phyloP scores from a whole-genome alignment of 2,888 invertebrate species.

The Scaptomyza cyrtandrae region DNA sequence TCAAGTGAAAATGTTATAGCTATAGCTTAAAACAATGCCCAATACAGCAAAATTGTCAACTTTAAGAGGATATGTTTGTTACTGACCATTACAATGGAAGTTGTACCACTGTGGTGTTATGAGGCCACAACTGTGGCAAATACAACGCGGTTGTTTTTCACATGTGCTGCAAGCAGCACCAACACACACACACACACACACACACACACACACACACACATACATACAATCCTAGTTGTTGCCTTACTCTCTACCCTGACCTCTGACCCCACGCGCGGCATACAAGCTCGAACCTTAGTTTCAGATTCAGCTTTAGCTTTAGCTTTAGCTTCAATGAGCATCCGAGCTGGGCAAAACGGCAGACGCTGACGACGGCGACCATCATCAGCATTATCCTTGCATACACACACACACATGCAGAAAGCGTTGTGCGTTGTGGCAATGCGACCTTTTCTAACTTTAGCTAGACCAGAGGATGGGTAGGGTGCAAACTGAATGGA shows the following conservation, averaged over 20 bases:
- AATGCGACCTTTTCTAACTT: conserved; percentile 68
- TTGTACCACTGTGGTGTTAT: conserved; percentile 50
- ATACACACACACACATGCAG: conserved; percentile 16
- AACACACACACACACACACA: conserved; percentile 2
- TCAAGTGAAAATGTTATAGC: too few species aligned
- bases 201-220: conserved; percentile 15
- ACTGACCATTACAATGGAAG: not conserved
- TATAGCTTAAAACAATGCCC: not conserved
- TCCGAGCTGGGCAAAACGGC: conserved; percentile 24
- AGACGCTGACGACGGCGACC: conserved; percentile 19
- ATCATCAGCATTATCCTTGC: conserved; percentile 74
- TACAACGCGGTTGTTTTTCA: conserved; percentile 46
- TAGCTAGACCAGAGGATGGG: conserved; percentile 12
- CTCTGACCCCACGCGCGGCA: not conserved
- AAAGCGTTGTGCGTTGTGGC: conserved; percentile 40
- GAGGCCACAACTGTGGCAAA: conserved; percentile 34
- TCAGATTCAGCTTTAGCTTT: conserved; percentile 18
- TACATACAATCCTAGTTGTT: conserved; percentile 9
- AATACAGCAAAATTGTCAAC: not conserved
- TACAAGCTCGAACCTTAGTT: not conserved
- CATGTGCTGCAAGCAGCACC: conserved; percentile 42
- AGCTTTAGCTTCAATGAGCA: conserved; percentile 27
- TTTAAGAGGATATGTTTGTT: not conserved
- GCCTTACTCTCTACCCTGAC: not conserved
- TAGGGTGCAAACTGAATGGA: conserved; percentile 1